Evolutionary conservation across 2,888 invertebrate genomes (phyloP).

Genomic region (Coenonympha arcania): DNA sequence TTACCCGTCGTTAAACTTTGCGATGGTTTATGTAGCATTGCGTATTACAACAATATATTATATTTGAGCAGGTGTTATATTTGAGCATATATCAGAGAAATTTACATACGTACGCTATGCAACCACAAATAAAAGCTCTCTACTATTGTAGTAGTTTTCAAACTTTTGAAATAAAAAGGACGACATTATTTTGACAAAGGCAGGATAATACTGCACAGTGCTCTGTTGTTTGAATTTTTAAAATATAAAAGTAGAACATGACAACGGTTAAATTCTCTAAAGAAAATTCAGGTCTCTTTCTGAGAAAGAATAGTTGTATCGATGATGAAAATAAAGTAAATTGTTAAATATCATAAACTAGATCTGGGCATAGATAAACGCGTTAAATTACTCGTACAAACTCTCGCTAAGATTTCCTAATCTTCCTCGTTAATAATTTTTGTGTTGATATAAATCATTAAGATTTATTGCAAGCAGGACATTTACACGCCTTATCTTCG

Average conservation of each 20-base stretch:
- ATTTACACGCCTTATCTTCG: conserved; percentile 21
- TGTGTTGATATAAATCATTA: conserved; percentile 23
- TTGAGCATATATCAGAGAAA: too few relatives aligned
- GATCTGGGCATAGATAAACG: background rate
- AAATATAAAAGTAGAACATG: background rate
- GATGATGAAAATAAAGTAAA: too few relatives aligned
- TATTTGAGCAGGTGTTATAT: too few relatives aligned
- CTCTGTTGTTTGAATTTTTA: background rate
- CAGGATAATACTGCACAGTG: background rate
- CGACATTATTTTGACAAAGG: background rate
- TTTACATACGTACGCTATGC: background rate
- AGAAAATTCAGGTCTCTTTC: too few relatives aligned
- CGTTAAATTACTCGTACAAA: conserved; percentile 10
- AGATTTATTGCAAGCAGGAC: conserved; percentile 25
- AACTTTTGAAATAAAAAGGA: conserved; percentile 1
- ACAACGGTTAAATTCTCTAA: background rate
- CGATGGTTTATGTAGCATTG: too few relatives aligned
- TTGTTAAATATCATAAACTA: background rate
- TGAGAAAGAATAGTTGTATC: too few relatives aligned
- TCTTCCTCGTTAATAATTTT: conserved; percentile 19
- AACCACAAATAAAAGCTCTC: background rate
- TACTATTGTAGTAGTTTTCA: background rate
- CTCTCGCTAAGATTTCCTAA: conserved; percentile 5
- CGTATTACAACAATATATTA: too few relatives aligned
- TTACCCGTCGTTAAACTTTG: too few relatives aligned